phyloP scores from a whole-genome alignment of 2,113 vertebrate genomes.

The Barnardius zonarius region DNA sequence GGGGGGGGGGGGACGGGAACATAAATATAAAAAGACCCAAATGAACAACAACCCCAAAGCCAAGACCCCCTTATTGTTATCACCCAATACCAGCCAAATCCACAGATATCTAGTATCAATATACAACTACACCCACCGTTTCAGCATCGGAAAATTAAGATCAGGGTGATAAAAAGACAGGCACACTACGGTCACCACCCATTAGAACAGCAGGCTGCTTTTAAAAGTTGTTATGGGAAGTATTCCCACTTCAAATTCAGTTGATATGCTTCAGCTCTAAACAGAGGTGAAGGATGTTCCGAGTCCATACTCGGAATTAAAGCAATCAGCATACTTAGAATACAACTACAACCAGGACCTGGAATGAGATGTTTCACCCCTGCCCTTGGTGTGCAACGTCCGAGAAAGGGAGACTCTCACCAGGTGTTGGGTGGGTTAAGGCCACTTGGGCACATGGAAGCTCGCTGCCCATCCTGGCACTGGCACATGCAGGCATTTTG shows the following conservation, averaged over 20 bases:
- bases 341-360: background rate
- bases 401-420: background rate
- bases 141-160: background rate
- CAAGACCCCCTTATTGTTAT: background rate
- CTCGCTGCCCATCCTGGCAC: background rate
- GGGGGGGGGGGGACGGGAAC: rapidly evolving
- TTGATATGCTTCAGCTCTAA: background rate
- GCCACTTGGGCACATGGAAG: rapidly evolving
- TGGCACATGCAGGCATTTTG: rapidly evolving
- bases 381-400: too few species aligned
- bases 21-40: rapidly evolving
- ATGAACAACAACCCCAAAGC: background rate
- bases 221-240: background rate
- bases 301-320: background rate
- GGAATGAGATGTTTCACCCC: background rate
- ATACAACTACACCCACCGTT: background rate
- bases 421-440: rapidly evolving
- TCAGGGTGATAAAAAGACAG: background rate
- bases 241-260: background rate
- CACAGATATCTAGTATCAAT: background rate
- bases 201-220: background rate
- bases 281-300: background rate
- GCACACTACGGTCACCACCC: background rate
- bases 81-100: background rate
- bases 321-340: background rate